phyloP scores from a whole-genome alignment of 2,888 invertebrate species.

The Euzetes globulus region DNA sequence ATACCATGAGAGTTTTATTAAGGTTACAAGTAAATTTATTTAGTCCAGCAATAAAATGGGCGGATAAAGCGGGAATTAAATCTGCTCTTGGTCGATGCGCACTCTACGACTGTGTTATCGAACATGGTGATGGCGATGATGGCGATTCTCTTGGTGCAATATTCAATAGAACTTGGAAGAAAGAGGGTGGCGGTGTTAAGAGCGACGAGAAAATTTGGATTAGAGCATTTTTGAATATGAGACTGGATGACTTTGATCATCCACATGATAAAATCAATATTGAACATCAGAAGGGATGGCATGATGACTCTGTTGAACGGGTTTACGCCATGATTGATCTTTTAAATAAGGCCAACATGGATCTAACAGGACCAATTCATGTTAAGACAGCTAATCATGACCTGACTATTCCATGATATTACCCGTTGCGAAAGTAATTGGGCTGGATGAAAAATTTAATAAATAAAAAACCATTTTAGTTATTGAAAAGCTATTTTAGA shows the following conservation, averaged over 20 bases:
- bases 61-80: background rate
- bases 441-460: too few relatives aligned
- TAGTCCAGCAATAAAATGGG: constrained; percentile 29
- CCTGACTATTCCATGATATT: background rate
- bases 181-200: background rate
- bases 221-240: constrained; percentile 12
- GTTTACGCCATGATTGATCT: background rate
- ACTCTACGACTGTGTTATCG: constrained; percentile 29
- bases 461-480: too few relatives aligned
- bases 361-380: background rate
- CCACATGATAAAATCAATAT: constrained; percentile 16
- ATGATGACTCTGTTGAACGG: background rate
- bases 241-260: constrained; percentile 13
- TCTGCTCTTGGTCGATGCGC: constrained; percentile 25
- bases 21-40: background rate
- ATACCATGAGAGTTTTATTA: background rate
- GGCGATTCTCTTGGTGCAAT: constrained; percentile 29
- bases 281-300: background rate
- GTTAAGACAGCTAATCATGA: background rate
- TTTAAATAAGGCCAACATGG: background rate
- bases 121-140: constrained; percentile 32
- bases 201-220: constrained; percentile 27
- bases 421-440: too few relatives aligned
- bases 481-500: too few relatives aligned
- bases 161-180: background rate